phyloP scores from a whole-genome alignment of 2,888 invertebrate genomes.

The Gastracanthus pulcherrimus region DNA sequence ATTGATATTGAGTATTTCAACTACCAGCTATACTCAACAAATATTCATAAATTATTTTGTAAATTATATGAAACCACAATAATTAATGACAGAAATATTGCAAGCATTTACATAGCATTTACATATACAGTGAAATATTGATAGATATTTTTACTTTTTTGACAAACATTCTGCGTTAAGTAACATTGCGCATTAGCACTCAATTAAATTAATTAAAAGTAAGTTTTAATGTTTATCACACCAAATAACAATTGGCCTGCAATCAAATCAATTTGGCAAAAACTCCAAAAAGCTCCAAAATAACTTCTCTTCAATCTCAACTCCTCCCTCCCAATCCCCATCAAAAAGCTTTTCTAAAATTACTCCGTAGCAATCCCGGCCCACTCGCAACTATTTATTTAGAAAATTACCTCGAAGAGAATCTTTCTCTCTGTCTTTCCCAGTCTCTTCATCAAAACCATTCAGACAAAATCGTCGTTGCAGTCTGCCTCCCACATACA shows the following conservation, averaged over 20 bases:
- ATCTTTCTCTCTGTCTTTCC: not conserved
- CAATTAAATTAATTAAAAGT: too few species aligned
- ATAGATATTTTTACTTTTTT: too few species aligned
- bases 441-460: slow-evolving; percentile 12
- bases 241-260: not conserved
- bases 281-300: not conserved
- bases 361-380: not conserved
- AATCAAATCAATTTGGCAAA: not conserved
- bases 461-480: not conserved
- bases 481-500: not conserved
- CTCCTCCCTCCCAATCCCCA: not conserved
- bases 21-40: too few species aligned
- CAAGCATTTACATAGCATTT: too few species aligned
- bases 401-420: slow-evolving; percentile 9
- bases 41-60: too few species aligned
- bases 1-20: too few species aligned
- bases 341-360: not conserved
- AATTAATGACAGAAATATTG: too few species aligned
- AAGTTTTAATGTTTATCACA: too few species aligned
- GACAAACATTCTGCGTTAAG: too few species aligned
- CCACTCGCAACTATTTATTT: slow-evolving; percentile 15
- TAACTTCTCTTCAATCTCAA: not conserved
- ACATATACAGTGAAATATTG: too few species aligned
- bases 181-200: too few species aligned
- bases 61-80: too few species aligned